Evolutionary conservation across 2,888 invertebrate species (phyloP).

Genomic region (Nebria brevicollis): DNA sequence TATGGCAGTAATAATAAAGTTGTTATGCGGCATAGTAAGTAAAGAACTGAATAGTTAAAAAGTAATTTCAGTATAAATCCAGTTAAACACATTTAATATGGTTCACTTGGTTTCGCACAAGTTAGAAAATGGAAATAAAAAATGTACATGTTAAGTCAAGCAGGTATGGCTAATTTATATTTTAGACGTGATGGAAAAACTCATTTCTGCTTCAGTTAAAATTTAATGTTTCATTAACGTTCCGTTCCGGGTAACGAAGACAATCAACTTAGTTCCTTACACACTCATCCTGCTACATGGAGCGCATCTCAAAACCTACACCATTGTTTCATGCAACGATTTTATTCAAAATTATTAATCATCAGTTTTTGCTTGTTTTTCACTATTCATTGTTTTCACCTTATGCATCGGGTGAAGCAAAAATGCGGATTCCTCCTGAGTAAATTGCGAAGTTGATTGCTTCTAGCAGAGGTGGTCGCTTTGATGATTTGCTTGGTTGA

Average conservation of each 20-base stretch:
- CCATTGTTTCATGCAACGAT: not conserved
- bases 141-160: slow-evolving; percentile 35
- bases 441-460: not conserved
- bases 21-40: too few species aligned
- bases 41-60: slow-evolving; percentile 9
- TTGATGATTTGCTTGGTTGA: not conserved
- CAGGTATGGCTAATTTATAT: slow-evolving; percentile 34
- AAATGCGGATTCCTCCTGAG: not conserved
- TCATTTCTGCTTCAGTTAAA: slow-evolving; percentile 44
- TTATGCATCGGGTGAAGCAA: too few species aligned
- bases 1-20: too few species aligned
- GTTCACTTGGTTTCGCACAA: slow-evolving; percentile 25
- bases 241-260: slow-evolving; percentile 13
- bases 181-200: slow-evolving; percentile 24
- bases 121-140: slow-evolving; percentile 40
- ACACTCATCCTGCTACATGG: not conserved
- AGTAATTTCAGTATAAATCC: not conserved
- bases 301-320: not conserved
- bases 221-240: slow-evolving; percentile 47
- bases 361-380: not conserved
- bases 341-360: not conserved
- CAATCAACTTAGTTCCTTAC: slow-evolving; percentile 9
- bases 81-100: not conserved
- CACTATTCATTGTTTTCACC: too few species aligned
- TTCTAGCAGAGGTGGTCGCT: not conserved